Percentiles rank a stretch among this genome's conserved stretches.
These are phyloP conservation scores for Drosophila lini DNA, from an alignment of 1,140 invertebrate genomes.

Conservation along the genomic window DNA sequence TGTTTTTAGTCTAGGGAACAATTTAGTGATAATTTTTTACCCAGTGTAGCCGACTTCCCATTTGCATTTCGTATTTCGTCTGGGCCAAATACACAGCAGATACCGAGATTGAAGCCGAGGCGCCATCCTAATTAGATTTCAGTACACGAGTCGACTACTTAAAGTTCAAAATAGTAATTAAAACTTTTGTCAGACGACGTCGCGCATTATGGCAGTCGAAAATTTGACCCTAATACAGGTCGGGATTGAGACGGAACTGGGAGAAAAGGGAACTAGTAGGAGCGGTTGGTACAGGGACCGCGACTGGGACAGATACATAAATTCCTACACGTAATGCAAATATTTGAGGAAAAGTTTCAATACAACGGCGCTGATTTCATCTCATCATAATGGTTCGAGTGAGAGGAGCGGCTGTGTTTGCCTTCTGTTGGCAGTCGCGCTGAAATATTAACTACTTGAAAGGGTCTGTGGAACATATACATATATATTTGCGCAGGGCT, in stretches of 20 bases:
- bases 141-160: slow-evolving; percentile 82
- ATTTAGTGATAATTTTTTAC: neutral
- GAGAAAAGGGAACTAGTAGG: neutral
- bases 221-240: slow-evolving; percentile 57
- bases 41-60: slow-evolving; percentile 15
- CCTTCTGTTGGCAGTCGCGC: slow-evolving; percentile 17
- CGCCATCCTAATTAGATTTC: slow-evolving; percentile 80
- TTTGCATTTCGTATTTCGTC: slow-evolving; percentile 51
- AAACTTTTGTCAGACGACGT: slow-evolving; percentile 77
- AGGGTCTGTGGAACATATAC: slow-evolving; percentile 11
- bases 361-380: slow-evolving; percentile 54
- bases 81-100: slow-evolving; percentile 47
- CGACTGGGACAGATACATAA: slow-evolving; percentile 32
- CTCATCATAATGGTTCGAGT: slow-evolving; percentile 24
- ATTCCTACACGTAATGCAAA: slow-evolving; percentile 63
- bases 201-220: slow-evolving; percentile 61
- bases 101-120: slow-evolving; percentile 47
- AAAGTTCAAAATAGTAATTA: slow-evolving; percentile 84
- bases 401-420: slow-evolving; percentile 20
- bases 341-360: slow-evolving; percentile 63
- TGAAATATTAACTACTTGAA: slow-evolving; percentile 64
- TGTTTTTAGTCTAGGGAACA: neutral
- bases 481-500: slow-evolving; percentile 21
- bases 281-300: neutral
- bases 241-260: slow-evolving; percentile 11